A percentile compares a stretch with the other conserved stretches of the same genome.
These are phyloP conservation scores for Petrophora chlorosata DNA, from an alignment of 2,888 invertebrate species.

Conservation along the genomic window DNA sequence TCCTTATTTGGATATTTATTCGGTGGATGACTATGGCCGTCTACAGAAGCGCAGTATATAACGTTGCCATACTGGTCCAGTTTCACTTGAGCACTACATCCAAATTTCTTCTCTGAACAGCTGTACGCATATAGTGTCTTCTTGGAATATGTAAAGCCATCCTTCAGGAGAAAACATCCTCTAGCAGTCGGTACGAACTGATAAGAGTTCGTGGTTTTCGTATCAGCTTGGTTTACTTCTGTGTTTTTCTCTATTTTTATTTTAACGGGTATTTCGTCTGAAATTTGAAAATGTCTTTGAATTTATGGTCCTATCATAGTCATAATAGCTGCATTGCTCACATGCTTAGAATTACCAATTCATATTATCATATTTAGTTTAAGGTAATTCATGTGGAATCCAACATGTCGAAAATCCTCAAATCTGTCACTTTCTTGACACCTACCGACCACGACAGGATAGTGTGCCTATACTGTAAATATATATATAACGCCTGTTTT, in stretches of 20 bases:
- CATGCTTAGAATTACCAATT: no score
- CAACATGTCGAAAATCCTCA: no score
- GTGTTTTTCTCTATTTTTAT: neutral
- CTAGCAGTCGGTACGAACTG: neutral
- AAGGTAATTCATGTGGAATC: no score
- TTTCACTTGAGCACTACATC: constrained; percentile 27
- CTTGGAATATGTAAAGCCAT: constrained; percentile 10
- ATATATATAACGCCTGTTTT: no score
- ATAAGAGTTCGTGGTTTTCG: neutral
- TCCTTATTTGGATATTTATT: neutral
- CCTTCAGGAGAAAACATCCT: constrained; percentile 8
- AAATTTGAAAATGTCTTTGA: neutral
- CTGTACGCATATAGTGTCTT: constrained; percentile 25
- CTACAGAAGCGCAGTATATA: constrained; percentile 4
- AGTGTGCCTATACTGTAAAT: no score
- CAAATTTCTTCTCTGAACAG: constrained; percentile 34
- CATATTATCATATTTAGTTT: no score
- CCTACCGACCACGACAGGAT: no score
- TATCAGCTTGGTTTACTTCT: neutral
- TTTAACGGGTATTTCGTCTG: neutral
- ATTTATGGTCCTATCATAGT: no score
- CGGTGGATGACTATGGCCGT: constrained; percentile 6
- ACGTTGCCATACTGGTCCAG: constrained; percentile 16
- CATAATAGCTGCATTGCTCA: no score
- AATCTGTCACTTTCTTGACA: no score